A percentile compares a stretch with the other conserved stretches of the same genome.
Evolutionary conservation across 2,888 invertebrate genomes (phyloP).

Genomic region (Pterostichus niger): DNA sequence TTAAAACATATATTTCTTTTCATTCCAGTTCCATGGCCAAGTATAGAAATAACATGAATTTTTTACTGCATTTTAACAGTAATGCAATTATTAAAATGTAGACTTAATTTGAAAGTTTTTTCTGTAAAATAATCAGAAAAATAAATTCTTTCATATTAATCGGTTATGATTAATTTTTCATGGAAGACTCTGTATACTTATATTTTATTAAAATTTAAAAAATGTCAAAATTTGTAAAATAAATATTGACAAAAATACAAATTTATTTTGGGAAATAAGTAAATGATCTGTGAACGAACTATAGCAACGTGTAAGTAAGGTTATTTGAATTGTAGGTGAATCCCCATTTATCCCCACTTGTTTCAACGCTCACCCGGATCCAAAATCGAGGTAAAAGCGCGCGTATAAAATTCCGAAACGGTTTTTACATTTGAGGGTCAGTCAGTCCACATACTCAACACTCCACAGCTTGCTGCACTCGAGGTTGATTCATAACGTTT

Average conservation of each 20-base stretch:
- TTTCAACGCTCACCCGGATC: slow-evolving; percentile 41
- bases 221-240: background rate
- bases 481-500: slow-evolving; percentile 17
- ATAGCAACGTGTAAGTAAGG: slow-evolving; percentile 8
- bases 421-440: slow-evolving; percentile 55
- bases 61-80: too few species aligned
- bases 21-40: too few species aligned
- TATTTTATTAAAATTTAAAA: background rate
- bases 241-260: background rate
- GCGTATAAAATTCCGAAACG: slow-evolving; percentile 24
- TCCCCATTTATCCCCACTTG: slow-evolving; percentile 60
- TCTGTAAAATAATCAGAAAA: too few species aligned
- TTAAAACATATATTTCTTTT: too few species aligned
- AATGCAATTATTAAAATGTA: too few species aligned
- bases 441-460: background rate
- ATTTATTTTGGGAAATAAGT: background rate
- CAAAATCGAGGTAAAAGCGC: slow-evolving; percentile 58
- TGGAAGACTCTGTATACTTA: too few species aligned
- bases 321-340: slow-evolving; percentile 58
- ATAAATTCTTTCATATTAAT: too few species aligned
- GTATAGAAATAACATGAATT: too few species aligned
- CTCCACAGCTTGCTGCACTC: slow-evolving; percentile 14
- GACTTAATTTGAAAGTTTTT: too few species aligned
- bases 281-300: background rate
- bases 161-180: too few species aligned